These are phyloP conservation scores for Amphiura filiformis DNA, from an alignment of 35 echinoderm and acorn worm genomes.

Conservation along the genomic window DNA sequence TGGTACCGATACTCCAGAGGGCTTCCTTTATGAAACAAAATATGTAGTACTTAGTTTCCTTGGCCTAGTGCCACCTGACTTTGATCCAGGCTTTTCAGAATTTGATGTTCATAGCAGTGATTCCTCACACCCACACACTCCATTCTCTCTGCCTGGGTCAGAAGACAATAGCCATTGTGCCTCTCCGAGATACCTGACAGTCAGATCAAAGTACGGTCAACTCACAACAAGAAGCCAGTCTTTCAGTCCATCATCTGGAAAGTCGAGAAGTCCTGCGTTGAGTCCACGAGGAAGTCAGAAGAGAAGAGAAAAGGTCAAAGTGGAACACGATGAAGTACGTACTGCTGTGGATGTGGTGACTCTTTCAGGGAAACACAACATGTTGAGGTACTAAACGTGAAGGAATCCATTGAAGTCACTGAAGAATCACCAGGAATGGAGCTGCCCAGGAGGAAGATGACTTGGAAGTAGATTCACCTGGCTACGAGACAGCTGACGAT, in stretches of 20 bases:
- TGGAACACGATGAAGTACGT: background rate
- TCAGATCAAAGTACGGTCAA: background rate
- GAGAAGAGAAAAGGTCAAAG: slow-evolving; percentile 1
- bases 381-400: background rate
- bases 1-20: slow-evolving; percentile 59
- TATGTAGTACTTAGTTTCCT: slow-evolving; percentile 82
- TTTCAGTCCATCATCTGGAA: background rate
- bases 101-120: slow-evolving; percentile 2
- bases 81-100: slow-evolving; percentile 44
- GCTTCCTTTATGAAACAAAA: slow-evolving; percentile 86
- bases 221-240: background rate
- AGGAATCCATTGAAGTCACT: background rate
- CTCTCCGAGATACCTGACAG: background rate
- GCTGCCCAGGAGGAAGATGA: background rate
- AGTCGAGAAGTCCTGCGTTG: background rate
- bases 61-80: slow-evolving; percentile 63
- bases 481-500: background rate
- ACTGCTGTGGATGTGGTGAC: background rate
- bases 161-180: background rate
- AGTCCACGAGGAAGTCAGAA: background rate
- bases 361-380: background rate
- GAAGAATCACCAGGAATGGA: background rate
- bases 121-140: background rate
- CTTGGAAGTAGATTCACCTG: background rate
- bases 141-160: background rate